phyloP scores from a whole-genome alignment of 2,888 invertebrate genomes.

The Melanostoma scalare region DNA sequence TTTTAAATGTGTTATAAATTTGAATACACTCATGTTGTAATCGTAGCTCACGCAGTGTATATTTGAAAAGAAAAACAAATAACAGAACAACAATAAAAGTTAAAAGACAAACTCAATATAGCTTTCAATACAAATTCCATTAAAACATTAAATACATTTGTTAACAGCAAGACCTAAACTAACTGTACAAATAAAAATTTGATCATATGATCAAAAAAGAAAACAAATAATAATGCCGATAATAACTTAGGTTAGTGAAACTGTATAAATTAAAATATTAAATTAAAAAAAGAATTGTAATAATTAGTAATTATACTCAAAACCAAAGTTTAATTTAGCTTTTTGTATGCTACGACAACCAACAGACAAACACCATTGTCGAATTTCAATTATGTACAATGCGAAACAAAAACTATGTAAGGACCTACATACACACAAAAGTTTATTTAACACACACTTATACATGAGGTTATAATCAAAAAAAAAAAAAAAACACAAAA shows the following conservation, averaged over 20 bases:
- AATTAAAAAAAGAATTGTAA: slow-evolving; percentile 2
- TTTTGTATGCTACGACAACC: slow-evolving; percentile 66
- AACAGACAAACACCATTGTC: slow-evolving; percentile 25
- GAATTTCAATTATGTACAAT: neutral
- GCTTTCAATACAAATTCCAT: slow-evolving; percentile 58
- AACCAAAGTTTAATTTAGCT: slow-evolving; percentile 59
- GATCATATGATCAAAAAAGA: slow-evolving; percentile 2
- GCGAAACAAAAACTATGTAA: slow-evolving; percentile 22
- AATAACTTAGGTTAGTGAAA: slow-evolving; percentile 55
- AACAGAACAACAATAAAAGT: slow-evolving; percentile 8
- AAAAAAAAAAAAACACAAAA: neutral
- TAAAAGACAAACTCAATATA: neutral
- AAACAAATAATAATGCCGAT: slow-evolving; percentile 28
- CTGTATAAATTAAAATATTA: slow-evolving; percentile 21
- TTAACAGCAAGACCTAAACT: slow-evolving; percentile 23
- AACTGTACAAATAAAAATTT: slow-evolving; percentile 30
- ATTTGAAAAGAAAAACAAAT: slow-evolving; percentile 21
- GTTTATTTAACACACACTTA: slow-evolving; percentile 6
- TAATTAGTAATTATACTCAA: slow-evolving; percentile 3
- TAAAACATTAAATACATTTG: slow-evolving; percentile 33
- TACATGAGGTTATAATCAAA: neutral
- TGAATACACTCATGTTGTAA: slow-evolving; percentile 22
- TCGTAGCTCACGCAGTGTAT: slow-evolving; percentile 53
- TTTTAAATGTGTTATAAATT: slow-evolving; percentile 30
- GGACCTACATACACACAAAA: slow-evolving; percentile 27